Conservation (phyloP, 1,140 invertebrate genomes). For the Ceratina calcarata region DNA sequence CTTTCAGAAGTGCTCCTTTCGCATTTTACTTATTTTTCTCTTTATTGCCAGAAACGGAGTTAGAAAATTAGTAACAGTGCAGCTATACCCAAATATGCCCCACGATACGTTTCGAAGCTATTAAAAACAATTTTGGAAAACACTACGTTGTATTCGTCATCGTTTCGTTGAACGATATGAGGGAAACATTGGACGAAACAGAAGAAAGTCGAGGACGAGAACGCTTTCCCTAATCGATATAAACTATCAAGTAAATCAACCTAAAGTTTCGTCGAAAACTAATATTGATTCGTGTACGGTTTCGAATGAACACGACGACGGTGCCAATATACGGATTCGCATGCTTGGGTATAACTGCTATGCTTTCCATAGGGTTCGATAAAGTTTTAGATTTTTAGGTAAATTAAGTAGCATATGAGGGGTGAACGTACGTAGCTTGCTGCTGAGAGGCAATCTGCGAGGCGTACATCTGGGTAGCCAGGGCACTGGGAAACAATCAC, state of each 20-base stretch:
- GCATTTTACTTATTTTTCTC: slow-evolving; percentile 54
- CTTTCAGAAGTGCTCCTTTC: slow-evolving; percentile 78
- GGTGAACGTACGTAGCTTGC: slow-evolving; percentile 92
- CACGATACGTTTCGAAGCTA: not conserved
- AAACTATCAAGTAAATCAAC: not conserved
- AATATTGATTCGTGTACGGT: not conserved
- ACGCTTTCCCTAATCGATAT: not conserved
- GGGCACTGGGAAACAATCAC: slow-evolving; percentile 91
- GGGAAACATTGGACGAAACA: not conserved
- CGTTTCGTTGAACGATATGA: slow-evolving; percentile 1
- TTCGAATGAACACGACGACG: slow-evolving; percentile 8
- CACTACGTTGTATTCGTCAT: no score
- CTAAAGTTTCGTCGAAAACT: not conserved
- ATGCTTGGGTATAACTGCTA: slow-evolving; percentile 76
- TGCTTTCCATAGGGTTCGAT: slow-evolving; percentile 62
- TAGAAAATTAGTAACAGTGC: slow-evolving; percentile 72
- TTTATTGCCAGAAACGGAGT: slow-evolving; percentile 66
- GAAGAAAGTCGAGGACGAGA: slow-evolving; percentile 7
- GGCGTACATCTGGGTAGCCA: slow-evolving; percentile 96
- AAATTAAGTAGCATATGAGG: slow-evolving; percentile 77
- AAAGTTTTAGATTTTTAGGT: slow-evolving; percentile 71
- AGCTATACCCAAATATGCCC: slow-evolving; percentile 78
- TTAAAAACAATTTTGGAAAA: not conserved
- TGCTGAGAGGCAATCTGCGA: slow-evolving; percentile 93
- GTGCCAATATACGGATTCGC: slow-evolving; percentile 25